Base-by-base conservation (phyloP, 2,797 vertebrate genomes). In the Rhabdophis nuchalis region DNA sequence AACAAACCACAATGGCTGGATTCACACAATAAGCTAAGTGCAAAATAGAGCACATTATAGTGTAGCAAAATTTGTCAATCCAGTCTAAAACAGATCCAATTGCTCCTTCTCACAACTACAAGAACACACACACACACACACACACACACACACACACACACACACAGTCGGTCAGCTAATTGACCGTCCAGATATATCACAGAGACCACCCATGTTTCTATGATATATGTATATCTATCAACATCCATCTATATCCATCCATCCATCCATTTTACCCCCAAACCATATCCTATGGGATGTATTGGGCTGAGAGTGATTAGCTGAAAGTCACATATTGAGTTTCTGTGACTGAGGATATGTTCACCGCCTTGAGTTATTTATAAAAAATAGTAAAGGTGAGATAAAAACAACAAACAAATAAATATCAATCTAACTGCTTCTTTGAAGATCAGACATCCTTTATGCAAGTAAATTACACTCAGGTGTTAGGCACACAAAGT, bases 361-460 rank as follows among this genome's bases (percentile, higher is more conserved):
- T 32, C 6, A 68, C 14, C n/a, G 1, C 32, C 68, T 72, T 72
- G 16, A 72, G 16, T 72, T 72, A 72, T 72, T 72, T 72, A 72
- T 72, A 36, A 72, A 72, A 72, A 72, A 72, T 36, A 72, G 32
- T 36, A 72, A 36, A 72, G 32, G n/a, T 18, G 32, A 18, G n/a
- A 36, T 36, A 72, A 68, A 32, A 68, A 32, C 14, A 32, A 36
- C 32, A 36, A 72, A 72, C 32, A 72, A 32, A 68, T 68, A 90
- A 18, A 93, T 93, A 95, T 93, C 94, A 85, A 93, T 91, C 88
- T 94, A 90, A 93, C 92, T 57, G 92, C 86, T 95, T 96, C 96
- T 97, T 96, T 97, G 97, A 97, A 97, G 95, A 96, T 0, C 90
- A 92, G 68, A 90, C 92, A 96, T 95, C 95, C 96, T 97, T 96